phyloP scores from a whole-genome alignment of 2,797 vertebrate species.

The Cossypha caffra region DNA sequence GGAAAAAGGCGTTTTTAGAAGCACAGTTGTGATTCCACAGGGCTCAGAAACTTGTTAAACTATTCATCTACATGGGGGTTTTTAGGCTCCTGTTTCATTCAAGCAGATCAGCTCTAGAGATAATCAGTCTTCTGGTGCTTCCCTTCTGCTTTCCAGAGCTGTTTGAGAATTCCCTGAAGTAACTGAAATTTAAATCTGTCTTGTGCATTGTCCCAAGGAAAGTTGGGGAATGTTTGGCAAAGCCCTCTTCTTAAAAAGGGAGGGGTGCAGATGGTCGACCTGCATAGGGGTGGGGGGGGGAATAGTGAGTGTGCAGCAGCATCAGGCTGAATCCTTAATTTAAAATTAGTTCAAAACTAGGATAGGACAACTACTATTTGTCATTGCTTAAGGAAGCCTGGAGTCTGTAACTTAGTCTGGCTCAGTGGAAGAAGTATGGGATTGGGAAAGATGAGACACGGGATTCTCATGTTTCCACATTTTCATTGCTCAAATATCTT shows the following conservation, averaged over 20 bases:
- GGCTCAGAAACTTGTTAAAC: neutral
- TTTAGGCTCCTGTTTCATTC: neutral
- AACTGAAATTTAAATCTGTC: neutral
- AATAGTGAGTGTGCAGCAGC: neutral
- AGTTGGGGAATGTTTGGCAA: neutral
- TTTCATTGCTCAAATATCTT: neutral
- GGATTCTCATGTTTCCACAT: neutral
- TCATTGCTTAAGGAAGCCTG: neutral
- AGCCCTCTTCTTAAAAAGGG: neutral
- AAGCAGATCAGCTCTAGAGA: neutral
- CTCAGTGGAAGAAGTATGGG: neutral
- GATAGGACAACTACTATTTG: neutral
- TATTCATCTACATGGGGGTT: neutral
- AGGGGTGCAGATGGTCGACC: neutral
- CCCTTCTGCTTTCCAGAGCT: neutral
- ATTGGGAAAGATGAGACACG: neutral
- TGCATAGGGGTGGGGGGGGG: rapidly evolving
- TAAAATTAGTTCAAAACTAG: neutral
- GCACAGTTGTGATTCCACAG: neutral
- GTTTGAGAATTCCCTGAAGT: neutral
- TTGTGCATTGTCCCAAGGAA: neutral
- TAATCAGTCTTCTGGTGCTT: neutral
- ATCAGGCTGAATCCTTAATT: neutral
- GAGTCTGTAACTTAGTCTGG: neutral
- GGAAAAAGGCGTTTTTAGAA: neutral